A percentile compares a stretch with the other conserved stretches of the same genome.
phyloP scores from a whole-genome alignment of 1,140 invertebrate genomes.

The Probaryconus sp. region DNA sequence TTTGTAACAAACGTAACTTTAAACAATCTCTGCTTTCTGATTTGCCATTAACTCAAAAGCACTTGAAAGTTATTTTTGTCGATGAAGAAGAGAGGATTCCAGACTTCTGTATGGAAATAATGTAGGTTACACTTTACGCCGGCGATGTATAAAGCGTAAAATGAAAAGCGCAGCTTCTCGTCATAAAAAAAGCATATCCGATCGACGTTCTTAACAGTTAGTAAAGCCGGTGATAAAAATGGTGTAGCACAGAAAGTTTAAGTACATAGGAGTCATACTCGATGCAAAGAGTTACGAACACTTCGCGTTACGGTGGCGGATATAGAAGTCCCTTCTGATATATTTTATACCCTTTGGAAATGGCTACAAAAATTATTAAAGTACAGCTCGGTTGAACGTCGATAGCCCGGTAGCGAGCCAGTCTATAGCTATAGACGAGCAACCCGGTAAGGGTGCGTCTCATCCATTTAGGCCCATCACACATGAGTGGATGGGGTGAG shows the following conservation, averaged over 20 bases:
- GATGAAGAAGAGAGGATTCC: no score
- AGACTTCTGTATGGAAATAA: no score
- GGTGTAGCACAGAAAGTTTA: slow-evolving; percentile 35
- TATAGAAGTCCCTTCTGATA: slow-evolving; percentile 59
- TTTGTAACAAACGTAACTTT: no score
- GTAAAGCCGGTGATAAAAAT: slow-evolving; percentile 56
- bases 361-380: slow-evolving; percentile 63
- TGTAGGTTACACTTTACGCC: no score
- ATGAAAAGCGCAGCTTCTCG: slow-evolving; percentile 26
- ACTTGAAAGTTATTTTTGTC: no score
- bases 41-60: no score
- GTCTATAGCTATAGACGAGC: no score
- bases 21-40: no score
- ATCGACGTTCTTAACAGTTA: slow-evolving; percentile 55
- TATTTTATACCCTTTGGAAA: slow-evolving; percentile 62
- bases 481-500: slow-evolving; percentile 78
- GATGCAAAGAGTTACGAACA: no score
- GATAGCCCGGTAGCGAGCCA: slow-evolving; percentile 48
- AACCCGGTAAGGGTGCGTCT: slow-evolving; percentile 74
- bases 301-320: no score
- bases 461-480: slow-evolving; percentile 79
- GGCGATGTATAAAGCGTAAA: no score
- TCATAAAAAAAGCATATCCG: slow-evolving; percentile 49
- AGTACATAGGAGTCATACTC: slow-evolving; percentile 30
- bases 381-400: slow-evolving; percentile 59